A percentile compares a stretch with the other conserved stretches of the same genome.
phyloP scores from a whole-genome alignment of 2,797 vertebrate species.

The Sphaeramia orbicularis region DNA sequence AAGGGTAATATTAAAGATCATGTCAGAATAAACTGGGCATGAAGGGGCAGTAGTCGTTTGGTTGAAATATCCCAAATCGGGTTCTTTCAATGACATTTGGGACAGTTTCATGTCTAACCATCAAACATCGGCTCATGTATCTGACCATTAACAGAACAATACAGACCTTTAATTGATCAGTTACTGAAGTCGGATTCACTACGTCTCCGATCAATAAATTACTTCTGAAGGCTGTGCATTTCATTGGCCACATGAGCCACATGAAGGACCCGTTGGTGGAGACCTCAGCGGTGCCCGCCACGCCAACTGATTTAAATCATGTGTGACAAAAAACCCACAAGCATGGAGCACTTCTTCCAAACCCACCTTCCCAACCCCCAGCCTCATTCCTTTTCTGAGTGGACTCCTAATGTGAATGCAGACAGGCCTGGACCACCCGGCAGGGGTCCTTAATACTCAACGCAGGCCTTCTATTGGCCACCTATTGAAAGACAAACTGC shows the following conservation, averaged over 20 bases:
- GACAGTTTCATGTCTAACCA: neutral
- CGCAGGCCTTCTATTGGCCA: constrained; percentile 64
- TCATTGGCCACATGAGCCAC: neutral
- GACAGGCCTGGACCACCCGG: constrained; percentile 64
- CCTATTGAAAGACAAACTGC: constrained; percentile 70
- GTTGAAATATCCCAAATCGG: too few species aligned
- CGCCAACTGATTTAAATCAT: constrained; percentile 12
- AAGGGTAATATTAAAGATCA: too few species aligned
- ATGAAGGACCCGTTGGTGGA: neutral
- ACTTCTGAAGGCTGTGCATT: neutral
- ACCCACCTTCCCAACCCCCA: constrained; percentile 44
- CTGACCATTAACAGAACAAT: neutral
- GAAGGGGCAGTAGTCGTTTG: too few species aligned
- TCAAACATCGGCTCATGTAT: too few species aligned
- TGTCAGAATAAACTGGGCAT: too few species aligned
- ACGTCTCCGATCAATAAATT: neutral
- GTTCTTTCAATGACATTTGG: too few species aligned
- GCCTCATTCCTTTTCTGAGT: constrained; percentile 3
- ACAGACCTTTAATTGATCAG: neutral
- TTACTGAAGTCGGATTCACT: constrained; percentile 1
- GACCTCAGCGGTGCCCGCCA: neutral
- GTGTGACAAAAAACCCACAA: constrained; percentile 13
- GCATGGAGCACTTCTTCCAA: neutral
- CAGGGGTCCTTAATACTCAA: constrained; percentile 60
- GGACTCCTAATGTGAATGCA: constrained; percentile 62